Conservation (phyloP, 2,113 vertebrate genomes). For the Aptenodytes patagonicus region DNA sequence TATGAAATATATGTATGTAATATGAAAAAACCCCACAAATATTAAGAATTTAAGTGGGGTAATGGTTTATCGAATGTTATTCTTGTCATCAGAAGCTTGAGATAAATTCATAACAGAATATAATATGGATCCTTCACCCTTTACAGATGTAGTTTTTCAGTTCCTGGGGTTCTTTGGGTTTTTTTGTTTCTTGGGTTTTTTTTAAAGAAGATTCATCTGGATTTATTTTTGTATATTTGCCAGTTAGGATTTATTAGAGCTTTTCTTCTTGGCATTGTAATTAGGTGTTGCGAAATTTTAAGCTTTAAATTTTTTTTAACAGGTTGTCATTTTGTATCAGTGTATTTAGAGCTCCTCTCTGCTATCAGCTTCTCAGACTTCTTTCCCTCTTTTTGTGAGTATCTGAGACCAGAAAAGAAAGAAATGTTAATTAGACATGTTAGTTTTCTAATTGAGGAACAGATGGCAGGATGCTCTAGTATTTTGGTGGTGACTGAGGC, state of each 20-base stretch:
- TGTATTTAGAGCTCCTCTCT: not conserved
- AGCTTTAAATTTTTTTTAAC: not conserved
- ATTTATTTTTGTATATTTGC: not conserved
- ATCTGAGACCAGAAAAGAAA: not conserved
- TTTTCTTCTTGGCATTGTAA: not conserved
- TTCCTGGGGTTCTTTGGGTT: not conserved
- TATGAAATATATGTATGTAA: not conserved
- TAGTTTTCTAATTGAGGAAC: constrained; percentile 9
- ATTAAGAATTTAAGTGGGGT: not conserved
- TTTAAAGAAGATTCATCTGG: not conserved
- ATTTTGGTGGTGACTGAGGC: not conserved
- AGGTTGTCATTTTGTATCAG: not conserved
- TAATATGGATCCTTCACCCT: not conserved
- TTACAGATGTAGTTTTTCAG: not conserved
- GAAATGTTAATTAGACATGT: not conserved
- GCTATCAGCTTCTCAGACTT: not conserved
- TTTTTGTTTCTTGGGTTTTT: not conserved
- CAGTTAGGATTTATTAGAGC: not conserved
- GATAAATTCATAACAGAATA: not conserved
- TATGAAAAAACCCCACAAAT: not conserved
- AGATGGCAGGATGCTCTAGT: not conserved
- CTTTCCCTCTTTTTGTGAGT: not conserved
- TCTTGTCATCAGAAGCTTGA: not conserved
- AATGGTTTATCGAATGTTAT: not conserved
- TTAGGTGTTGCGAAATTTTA: not conserved